A percentile compares a stretch with the other conserved stretches of the same genome.
phyloP scores from a whole-genome alignment of 2,113 vertebrate genomes.

The Zapornia atra region DNA sequence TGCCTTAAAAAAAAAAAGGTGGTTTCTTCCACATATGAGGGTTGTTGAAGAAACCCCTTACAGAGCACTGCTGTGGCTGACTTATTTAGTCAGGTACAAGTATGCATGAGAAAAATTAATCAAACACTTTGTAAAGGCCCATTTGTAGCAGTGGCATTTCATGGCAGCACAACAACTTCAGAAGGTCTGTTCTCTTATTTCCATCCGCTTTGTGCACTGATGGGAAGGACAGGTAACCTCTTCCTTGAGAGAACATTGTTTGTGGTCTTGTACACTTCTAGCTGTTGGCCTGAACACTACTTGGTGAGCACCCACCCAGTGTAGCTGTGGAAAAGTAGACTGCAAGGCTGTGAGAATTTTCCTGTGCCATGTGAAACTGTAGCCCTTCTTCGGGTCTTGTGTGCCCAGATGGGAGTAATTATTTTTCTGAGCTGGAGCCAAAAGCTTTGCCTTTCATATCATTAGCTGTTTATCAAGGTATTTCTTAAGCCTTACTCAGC shows the following conservation, averaged over 20 bases:
- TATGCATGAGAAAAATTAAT: not conserved
- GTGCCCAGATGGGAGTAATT: conserved; percentile 65
- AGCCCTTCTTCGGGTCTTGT: conserved; percentile 3
- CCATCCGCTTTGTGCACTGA: not conserved
- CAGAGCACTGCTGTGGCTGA: not conserved
- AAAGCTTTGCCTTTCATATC: conserved; percentile 60
- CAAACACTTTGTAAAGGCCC: not conserved
- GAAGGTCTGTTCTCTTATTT: not conserved
- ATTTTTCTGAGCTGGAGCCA: conserved; percentile 54
- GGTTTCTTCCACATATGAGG: not conserved
- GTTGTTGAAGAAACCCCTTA: not conserved
- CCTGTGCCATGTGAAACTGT: conserved; percentile 35
- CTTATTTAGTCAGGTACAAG: not conserved
- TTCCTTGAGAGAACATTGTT: not conserved
- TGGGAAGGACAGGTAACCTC: not conserved
- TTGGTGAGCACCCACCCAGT: not conserved
- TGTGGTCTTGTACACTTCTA: not conserved
- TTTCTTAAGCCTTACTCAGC: conserved; percentile 68
- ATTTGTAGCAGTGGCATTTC: not conserved
- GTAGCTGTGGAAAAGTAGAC: not conserved
- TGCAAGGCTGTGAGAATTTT: conserved; percentile 9
- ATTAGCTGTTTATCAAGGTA: conserved; percentile 70
- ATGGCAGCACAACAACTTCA: not conserved
- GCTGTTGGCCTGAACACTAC: not conserved
- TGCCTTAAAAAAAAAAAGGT: not conserved